These are phyloP conservation scores for Drepana arcuata DNA, from an alignment of 1,140 invertebrate species.

Conservation along the genomic window DNA sequence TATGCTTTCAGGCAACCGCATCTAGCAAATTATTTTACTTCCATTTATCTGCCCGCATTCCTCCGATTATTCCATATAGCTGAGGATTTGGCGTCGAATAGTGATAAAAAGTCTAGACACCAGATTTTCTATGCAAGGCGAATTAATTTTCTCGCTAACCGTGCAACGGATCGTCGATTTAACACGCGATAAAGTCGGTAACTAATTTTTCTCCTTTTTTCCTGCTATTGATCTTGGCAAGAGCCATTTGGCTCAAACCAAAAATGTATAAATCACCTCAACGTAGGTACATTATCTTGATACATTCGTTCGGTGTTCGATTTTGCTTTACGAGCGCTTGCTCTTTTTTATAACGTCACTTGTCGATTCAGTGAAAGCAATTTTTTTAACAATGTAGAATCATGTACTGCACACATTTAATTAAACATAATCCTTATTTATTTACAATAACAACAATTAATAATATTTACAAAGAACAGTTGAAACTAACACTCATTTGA, in stretches of 20 bases:
- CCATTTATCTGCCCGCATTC: conserved; percentile 9
- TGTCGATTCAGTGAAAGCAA: no score
- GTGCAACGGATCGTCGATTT: conserved; percentile 29
- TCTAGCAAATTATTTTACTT: no score
- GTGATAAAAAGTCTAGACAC: conserved; percentile 23
- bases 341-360: background rate
- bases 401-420: background rate
- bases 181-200: conserved; percentile 26
- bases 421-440: no score
- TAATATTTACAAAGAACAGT: no score
- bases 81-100: conserved; percentile 7
- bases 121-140: no score
- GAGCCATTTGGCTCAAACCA: conserved; percentile 6
- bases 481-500: no score
- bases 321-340: background rate
- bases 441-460: no score
- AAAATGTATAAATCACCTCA: conserved; percentile 3
- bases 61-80: conserved; percentile 12
- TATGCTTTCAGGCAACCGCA: no score
- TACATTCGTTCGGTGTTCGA: no score
- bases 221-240: conserved; percentile 7
- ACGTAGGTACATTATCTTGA: background rate
- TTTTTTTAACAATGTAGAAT: background rate
- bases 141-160: conserved; percentile 28
- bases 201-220: conserved; percentile 22